phyloP scores from a whole-genome alignment of 2,888 invertebrate species.

The Empis livida region DNA sequence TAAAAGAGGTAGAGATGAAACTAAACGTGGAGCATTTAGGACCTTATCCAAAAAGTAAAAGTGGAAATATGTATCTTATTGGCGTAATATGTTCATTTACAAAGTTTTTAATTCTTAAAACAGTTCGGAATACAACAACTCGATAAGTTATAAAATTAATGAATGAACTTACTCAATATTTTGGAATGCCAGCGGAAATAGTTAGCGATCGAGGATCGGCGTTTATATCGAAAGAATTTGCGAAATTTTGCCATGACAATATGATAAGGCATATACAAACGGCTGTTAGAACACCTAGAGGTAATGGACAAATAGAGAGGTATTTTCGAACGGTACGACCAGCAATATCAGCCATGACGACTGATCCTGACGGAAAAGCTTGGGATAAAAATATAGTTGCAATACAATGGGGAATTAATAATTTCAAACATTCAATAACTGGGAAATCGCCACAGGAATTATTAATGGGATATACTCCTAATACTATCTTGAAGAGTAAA shows the following conservation, averaged over 20 bases:
- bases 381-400: slow-evolving; percentile 5
- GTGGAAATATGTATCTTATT: slow-evolving; percentile 7
- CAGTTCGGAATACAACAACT: slow-evolving; percentile 1
- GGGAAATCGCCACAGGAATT: slow-evolving; percentile 5
- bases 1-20: slow-evolving; percentile 1
- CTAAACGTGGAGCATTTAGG: slow-evolving; percentile 14
- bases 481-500: slow-evolving; percentile 1
- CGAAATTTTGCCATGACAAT: slow-evolving; percentile 9
- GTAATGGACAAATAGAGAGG: slow-evolving; percentile 13
- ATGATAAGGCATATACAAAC: slow-evolving; percentile 7
- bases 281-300: slow-evolving; percentile 11
- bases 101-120: slow-evolving; percentile 8
- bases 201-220: slow-evolving; percentile 13
- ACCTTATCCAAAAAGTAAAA: slow-evolving; percentile 9
- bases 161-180: slow-evolving; percentile 8
- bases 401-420: slow-evolving; percentile 7
- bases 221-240: slow-evolving; percentile 12
- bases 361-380: slow-evolving; percentile 3
- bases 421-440: slow-evolving; percentile 1
- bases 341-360: slow-evolving; percentile 5
- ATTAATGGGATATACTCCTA: slow-evolving; percentile 5
- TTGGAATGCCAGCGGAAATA: slow-evolving; percentile 10
- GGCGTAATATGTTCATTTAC: slow-evolving; percentile 8
- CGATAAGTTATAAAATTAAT: slow-evolving; percentile 3
- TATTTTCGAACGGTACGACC: slow-evolving; percentile 8